These are phyloP conservation scores for Penaeus indicus DNA, from an alignment of 1,140 invertebrate species.

Conservation along the genomic window DNA sequence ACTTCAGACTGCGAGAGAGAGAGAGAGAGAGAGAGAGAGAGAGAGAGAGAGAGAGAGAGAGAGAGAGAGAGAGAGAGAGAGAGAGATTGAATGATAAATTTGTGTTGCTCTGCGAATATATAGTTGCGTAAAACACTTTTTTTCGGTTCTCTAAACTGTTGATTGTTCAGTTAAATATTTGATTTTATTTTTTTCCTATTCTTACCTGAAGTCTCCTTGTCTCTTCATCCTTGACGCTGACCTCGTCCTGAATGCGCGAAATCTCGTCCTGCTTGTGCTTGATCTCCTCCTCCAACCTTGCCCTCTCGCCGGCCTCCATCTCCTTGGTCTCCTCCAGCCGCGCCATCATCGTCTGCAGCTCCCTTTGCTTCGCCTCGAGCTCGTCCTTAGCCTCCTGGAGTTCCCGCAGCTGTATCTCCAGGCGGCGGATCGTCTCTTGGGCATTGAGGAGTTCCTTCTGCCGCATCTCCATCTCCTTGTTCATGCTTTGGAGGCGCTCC, in stretches of 20 bases:
- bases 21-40: too few relatives aligned
- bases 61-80: too few relatives aligned
- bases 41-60: too few relatives aligned
- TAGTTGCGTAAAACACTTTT: too few relatives aligned
- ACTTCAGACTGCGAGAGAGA: constrained; percentile 79
- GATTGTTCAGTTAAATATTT: too few relatives aligned
- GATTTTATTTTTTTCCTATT: constrained; percentile 71
- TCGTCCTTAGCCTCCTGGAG: constrained; percentile 94
- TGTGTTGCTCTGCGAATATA: too few relatives aligned
- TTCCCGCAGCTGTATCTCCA: constrained; percentile 92
- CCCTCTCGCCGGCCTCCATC: constrained; percentile 91
- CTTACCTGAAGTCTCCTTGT: constrained; percentile 80
- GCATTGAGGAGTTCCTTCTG: constrained; percentile 89
- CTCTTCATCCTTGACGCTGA: constrained; percentile 89
- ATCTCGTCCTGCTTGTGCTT: constrained; percentile 89
- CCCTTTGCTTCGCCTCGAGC: constrained; percentile 88
- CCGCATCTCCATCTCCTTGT: constrained; percentile 78
- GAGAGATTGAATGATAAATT: background rate
- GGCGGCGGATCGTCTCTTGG: constrained; percentile 91
- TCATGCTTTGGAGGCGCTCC: constrained; percentile 79
- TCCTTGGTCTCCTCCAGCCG: constrained; percentile 88
- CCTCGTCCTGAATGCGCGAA: constrained; percentile 86
- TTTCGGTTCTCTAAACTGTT: too few relatives aligned
- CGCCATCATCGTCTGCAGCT: constrained; percentile 89
- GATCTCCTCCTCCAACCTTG: constrained; percentile 92